A percentile compares a stretch with the other conserved stretches of the same genome.
phyloP scores from a whole-genome alignment of 2,888 invertebrate species.

The Lepidonotus clava region DNA sequence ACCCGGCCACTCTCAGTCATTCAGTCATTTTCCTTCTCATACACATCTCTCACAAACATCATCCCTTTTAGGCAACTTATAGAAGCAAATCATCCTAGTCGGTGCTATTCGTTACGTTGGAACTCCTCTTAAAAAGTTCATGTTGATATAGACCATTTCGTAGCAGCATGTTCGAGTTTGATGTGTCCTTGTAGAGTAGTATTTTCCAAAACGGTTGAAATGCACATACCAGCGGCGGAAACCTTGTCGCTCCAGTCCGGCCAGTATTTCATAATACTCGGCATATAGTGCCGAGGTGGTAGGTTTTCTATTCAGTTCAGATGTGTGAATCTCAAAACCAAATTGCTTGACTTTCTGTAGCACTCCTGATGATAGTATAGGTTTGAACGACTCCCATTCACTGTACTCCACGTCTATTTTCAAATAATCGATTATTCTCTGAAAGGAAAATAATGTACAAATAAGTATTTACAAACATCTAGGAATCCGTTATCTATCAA shows the following conservation, averaged over 20 bases:
- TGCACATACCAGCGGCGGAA: constrained; percentile 61
- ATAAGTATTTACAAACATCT: no score
- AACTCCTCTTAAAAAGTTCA: constrained; percentile 58
- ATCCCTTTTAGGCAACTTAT: no score
- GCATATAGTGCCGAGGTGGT: constrained; percentile 58
- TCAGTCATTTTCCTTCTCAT: no score
- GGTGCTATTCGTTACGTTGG: neutral
- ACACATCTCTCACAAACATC: no score
- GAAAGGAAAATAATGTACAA: constrained; percentile 17
- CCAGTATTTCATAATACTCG: constrained; percentile 52
- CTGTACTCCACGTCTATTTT: constrained; percentile 65
- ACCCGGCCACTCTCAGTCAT: no score
- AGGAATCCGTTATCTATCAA: no score
- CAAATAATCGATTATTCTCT: constrained; percentile 63
- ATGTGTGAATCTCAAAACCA: constrained; percentile 64
- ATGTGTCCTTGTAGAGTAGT: constrained; percentile 57
- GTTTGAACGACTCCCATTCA: constrained; percentile 63
- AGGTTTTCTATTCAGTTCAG: constrained; percentile 53
- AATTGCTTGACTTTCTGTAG: constrained; percentile 63
- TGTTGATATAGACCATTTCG: constrained; percentile 63
- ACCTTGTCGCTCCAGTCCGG: constrained; percentile 58
- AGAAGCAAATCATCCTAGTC: no score
- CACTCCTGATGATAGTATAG: constrained; percentile 57
- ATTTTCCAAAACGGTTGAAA: constrained; percentile 61
- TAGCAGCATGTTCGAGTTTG: constrained; percentile 64